Evolutionary conservation across 2,113 vertebrate genomes (phyloP), one percentile per base, ranked within the genome.

Genomic region (Natator depressus): DNA sequence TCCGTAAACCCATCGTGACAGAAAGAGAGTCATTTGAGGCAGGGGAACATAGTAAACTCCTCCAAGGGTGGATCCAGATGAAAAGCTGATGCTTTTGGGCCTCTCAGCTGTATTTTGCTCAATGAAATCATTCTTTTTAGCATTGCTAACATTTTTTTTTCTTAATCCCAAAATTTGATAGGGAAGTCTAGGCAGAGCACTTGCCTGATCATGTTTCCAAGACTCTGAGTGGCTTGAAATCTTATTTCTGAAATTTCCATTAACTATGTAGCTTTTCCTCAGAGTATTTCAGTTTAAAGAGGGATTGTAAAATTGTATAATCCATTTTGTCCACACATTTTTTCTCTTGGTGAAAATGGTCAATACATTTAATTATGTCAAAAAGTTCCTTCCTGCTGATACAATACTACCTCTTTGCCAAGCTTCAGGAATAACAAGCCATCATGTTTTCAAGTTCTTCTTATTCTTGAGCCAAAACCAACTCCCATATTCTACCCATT

Each of bases 271-370:
- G 13, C 35, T 49, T 92, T 83, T 7, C 46, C 4, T 83, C 27
- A 16, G 10, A 87, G 65, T 57, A 4, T 50, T 1, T 80, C 8
- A 88, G 92, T 16, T 62, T 85, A 6, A 72, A 72, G 20, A 72
- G n/a, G 65, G n/a, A 38, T 72, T 35, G 24, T 46, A 10, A 85
- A 31, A 8, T 79, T 62, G 24, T 4, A 35, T 80, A 22, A 49
- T 54, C 57, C 69, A 10, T 5, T 0, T 13, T 69, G 35, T 38
- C 35, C 31, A 20, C 8, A 10, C 35, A 69, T 69, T 88, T 80
- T 80, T 91, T 89, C 80, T 42, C 69, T 59, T 76, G 29, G 5
- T 80, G 82, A 93, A 93, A 91, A 62, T 62, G 24, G n/a, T 47
- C 8, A 27, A 0, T 80, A 55, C 3, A 11, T 87, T 93, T 87